Percentiles rank a stretch among this genome's conserved stretches.
Evolutionary conservation across 23 tunicate species (phyloP).

Genomic region (Halocynthia roretzi): DNA sequence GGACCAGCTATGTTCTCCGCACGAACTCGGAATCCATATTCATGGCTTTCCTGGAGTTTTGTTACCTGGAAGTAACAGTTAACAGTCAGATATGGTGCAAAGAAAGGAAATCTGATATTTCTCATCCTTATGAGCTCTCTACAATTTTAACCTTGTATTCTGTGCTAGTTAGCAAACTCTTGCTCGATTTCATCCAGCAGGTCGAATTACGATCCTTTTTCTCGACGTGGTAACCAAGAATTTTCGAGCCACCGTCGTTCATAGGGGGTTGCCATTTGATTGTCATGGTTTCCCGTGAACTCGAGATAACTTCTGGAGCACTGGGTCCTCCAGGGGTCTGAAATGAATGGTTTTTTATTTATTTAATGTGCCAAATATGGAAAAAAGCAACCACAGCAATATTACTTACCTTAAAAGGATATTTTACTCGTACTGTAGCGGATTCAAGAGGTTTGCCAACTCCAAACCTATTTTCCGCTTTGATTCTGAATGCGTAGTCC

Average conservation of each 20-base stretch:
- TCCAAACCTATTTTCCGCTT: constrained; percentile 93
- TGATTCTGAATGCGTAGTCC: constrained; percentile 74
- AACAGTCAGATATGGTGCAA: neutral
- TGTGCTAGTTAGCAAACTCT: constrained; percentile 30
- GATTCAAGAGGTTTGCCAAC: constrained; percentile 68
- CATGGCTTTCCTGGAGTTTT: constrained; percentile 60
- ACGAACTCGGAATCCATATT: constrained; percentile 84
- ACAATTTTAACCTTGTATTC: constrained; percentile 26
- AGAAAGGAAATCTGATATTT: neutral
- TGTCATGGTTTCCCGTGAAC: constrained; percentile 69
- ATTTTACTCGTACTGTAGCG: constrained; percentile 57
- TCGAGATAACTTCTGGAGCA: constrained; percentile 30
- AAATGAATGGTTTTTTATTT: neutral
- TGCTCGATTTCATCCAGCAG: constrained; percentile 62
- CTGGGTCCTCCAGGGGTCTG: constrained; percentile 69
- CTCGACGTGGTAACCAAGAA: constrained; percentile 81
- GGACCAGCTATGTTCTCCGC: constrained; percentile 91
- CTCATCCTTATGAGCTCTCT: neutral
- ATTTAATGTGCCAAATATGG: too few relatives aligned
- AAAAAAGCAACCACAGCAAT: neutral
- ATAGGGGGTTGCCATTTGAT: constrained; percentile 74
- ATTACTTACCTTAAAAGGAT: constrained; percentile 55
- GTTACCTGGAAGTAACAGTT: constrained; percentile 17
- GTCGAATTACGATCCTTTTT: constrained; percentile 79
- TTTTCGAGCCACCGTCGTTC: constrained; percentile 78